These are phyloP conservation scores for Bombycilla garrulus DNA, from an alignment of 2,113 vertebrate genomes.

Conservation along the genomic window DNA sequence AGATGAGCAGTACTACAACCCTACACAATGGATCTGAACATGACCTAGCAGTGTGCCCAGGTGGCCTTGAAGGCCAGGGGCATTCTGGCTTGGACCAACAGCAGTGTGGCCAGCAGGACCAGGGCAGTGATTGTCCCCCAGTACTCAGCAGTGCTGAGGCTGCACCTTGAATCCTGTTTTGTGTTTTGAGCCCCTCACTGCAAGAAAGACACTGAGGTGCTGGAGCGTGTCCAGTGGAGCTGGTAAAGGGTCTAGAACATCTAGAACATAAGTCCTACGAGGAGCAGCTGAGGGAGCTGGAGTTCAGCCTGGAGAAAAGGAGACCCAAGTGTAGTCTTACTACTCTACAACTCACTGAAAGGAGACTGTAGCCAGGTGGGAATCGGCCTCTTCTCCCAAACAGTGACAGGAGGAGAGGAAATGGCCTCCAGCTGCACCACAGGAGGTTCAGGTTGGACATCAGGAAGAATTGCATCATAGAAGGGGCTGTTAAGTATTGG, in stretches of 20 bases:
- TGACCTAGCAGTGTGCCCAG: background rate
- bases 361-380: background rate
- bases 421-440: background rate
- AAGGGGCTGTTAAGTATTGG: background rate
- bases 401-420: background rate
- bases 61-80: background rate
- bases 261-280: background rate
- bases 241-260: background rate
- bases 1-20: background rate
- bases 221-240: accelerated
- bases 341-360: background rate
- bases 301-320: background rate
- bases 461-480: background rate
- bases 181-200: background rate
- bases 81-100: background rate
- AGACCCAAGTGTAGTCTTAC: background rate
- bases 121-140: background rate
- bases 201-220: background rate
- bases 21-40: background rate
- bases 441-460: background rate
- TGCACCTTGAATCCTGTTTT: background rate
- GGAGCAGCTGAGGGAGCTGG: background rate
- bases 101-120: background rate
- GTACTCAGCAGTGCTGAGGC: background rate
- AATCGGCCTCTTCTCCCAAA: accelerated